These are phyloP conservation scores for Sula dactylatra DNA, from an alignment of 2,113 vertebrate genomes.

Conservation along the genomic window DNA sequence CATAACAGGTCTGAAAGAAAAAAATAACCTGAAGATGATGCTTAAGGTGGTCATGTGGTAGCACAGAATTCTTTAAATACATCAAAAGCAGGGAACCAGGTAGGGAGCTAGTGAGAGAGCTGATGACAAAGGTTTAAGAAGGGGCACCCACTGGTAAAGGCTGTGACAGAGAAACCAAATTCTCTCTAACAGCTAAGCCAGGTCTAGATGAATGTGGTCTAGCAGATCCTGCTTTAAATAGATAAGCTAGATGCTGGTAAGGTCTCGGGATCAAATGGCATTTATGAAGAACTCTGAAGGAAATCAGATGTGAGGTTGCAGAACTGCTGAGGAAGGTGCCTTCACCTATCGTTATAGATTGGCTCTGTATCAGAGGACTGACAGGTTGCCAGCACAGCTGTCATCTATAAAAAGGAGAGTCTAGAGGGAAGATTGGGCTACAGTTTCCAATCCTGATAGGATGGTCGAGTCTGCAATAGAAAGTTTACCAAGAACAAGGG, in stretches of 20 bases:
- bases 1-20: neutral
- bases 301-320: neutral
- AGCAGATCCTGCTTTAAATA: neutral
- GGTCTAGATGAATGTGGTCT: neutral
- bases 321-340: neutral
- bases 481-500: neutral
- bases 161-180: neutral
- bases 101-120: neutral
- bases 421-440: neutral
- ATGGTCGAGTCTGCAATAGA: neutral
- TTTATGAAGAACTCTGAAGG: neutral
- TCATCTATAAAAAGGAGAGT: neutral
- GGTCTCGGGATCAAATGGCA: neutral
- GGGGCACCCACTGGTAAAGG: neutral
- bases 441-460: neutral
- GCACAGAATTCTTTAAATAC: neutral
- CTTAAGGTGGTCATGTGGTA: neutral
- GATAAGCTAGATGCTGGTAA: neutral
- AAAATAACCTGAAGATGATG: neutral
- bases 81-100: neutral
- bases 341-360: neutral
- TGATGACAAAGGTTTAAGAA: neutral
- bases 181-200: neutral
- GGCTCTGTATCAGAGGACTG: neutral
- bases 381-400: neutral